Evolutionary conservation across 2,888 invertebrate species (phyloP), one percentile per base, ranked within the genome.

Genomic region (Folsomia candida): DNA sequence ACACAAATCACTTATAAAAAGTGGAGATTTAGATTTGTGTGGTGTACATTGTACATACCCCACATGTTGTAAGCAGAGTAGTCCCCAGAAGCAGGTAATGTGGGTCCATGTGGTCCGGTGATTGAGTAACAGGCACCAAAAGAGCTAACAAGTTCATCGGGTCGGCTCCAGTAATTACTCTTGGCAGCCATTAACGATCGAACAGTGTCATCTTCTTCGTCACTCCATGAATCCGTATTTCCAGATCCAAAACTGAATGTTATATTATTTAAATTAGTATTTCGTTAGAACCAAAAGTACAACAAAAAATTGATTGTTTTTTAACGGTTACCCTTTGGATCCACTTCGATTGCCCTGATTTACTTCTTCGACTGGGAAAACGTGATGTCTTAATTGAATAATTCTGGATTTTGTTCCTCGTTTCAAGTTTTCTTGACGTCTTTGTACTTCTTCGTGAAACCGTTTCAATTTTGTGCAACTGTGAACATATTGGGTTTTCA

Each of bases 41-140:
- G n/a, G n/a, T n/a, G n/a, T n/a, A n/a, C 77, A 67, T n/a, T 54
- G 64, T 67, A 81, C 81, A 86, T 85, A 89, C 94, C 87, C 90
- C 91, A 93, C 76, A 89, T 85, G 82, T 86, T 89, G 84, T 88
- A 94, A 77, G 88, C 89, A 9, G 90, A 88, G 82, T 92, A 93
- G 83, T 94, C 93, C 0, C 93, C 93, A 77, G 91, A 91, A 2
- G 90, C 89, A 72, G 92, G 92, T 76, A 93, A 83, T 80, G 90
- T 90, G 0, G 95, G 92, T n/a, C 91, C 90, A 51, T 92, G 83
- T 64, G 83, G 82, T 64, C 83, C 81, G 11, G 85, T 84, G 72
- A 85, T 85, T 37, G 83, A 70, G 59, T 79, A 72, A 26, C 74
- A 70, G 24, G 67, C 67, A 26, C 74, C 74, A 82, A 71, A 84